Percentiles rank a stretch among this genome's conserved stretches.
Conservation (phyloP, 2,797 vertebrate genomes). For the Gymnothorax javanicus region DNA sequence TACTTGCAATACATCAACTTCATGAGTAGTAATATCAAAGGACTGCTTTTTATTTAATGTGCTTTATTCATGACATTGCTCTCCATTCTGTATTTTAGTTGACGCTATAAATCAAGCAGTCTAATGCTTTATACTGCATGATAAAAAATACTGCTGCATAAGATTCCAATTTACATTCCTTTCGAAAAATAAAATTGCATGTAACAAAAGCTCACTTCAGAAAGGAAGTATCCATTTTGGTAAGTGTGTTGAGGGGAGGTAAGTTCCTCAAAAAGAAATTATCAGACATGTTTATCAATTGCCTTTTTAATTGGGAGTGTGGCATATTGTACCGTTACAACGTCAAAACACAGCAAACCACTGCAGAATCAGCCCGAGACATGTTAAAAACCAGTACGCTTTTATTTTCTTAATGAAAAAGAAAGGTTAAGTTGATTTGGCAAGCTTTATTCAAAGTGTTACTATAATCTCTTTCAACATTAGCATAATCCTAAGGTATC, state of each 20-base stretch:
- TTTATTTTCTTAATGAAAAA: background rate
- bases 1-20: background rate
- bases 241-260: background rate
- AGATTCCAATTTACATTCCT: background rate
- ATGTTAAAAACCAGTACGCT: background rate
- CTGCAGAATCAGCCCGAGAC: background rate
- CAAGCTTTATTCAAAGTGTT: background rate
- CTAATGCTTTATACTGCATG: background rate
- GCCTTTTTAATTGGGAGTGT: background rate
- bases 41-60: background rate
- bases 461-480: background rate
- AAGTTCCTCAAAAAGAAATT: background rate
- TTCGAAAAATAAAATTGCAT: background rate
- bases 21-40: background rate
- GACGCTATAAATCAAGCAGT: background rate
- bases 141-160: background rate
- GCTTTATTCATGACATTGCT: background rate
- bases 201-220: background rate
- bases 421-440: background rate
- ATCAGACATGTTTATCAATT: background rate
- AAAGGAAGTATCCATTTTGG: background rate
- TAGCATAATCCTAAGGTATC: background rate
- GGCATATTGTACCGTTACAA: conserved; percentile 14
- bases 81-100: background rate
- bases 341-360: background rate